These are phyloP conservation scores for Madoqua kirkii DNA, from an alignment of 2,113 vertebrate genomes.

Conservation along the genomic window DNA sequence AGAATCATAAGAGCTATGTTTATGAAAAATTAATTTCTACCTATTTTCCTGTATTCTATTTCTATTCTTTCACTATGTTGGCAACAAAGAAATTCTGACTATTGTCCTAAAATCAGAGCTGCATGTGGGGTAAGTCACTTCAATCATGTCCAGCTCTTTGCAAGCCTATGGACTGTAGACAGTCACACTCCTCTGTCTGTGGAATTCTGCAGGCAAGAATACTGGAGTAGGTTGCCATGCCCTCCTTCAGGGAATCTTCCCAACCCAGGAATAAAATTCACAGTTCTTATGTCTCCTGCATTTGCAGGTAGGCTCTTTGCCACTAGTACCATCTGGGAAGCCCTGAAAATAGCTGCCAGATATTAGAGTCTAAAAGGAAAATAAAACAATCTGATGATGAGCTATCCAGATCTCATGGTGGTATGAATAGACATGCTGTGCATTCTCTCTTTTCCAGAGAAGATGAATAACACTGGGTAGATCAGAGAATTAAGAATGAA, in stretches of 20 bases:
- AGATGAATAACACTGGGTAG: background rate
- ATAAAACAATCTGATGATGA: background rate
- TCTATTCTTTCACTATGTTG: background rate
- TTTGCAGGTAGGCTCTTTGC: background rate
- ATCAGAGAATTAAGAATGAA: background rate
- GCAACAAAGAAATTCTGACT: background rate
- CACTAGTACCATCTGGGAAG: background rate
- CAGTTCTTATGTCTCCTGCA: background rate
- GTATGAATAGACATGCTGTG: background rate
- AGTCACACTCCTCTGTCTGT: rapidly evolving
- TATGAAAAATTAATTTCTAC: background rate
- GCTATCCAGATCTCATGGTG: background rate
- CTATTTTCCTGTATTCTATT: background rate
- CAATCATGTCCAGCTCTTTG: background rate
- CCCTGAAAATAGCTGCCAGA: background rate
- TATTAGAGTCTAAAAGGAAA: background rate
- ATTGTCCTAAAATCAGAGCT: background rate
- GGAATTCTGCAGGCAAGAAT: background rate
- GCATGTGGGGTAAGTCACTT: background rate
- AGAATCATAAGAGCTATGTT: background rate
- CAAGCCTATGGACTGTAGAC: background rate
- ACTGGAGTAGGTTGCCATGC: background rate
- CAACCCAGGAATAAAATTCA: background rate
- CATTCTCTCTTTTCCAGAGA: background rate
- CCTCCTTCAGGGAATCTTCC: background rate